Evolutionary conservation across 2,888 invertebrate genomes (phyloP).

Genomic region (Thera britannica): DNA sequence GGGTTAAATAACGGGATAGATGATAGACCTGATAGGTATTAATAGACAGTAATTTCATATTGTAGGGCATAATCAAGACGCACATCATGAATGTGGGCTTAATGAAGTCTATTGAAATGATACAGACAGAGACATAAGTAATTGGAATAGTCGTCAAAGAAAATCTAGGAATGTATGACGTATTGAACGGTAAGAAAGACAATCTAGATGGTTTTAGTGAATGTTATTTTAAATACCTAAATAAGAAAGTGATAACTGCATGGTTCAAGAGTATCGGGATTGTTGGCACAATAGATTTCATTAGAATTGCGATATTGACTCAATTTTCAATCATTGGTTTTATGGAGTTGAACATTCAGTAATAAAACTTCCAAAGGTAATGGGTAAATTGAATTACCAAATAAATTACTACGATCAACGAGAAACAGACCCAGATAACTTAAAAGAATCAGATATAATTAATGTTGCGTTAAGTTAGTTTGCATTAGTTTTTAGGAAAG

Average conservation of each 20-base stretch:
- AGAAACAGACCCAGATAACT: neutral
- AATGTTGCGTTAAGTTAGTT: neutral
- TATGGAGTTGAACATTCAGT: neutral
- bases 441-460: neutral
- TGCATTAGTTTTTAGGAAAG: neutral
- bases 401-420: neutral
- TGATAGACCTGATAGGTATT: conserved; percentile 7
- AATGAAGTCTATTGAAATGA: conserved; percentile 9
- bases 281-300: too few species aligned
- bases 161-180: neutral
- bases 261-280: too few species aligned
- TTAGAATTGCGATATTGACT: too few species aligned
- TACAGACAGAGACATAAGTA: neutral
- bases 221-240: neutral
- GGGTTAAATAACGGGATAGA: conserved; percentile 26
- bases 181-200: neutral
- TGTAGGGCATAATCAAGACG: conserved; percentile 10
- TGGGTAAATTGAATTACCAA: too few species aligned
- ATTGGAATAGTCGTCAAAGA: neutral
- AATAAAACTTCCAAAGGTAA: neutral
- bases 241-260: too few species aligned
- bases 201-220: neutral
- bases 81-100: conserved; percentile 8
- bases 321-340: too few species aligned
- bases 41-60: conserved; percentile 32